A percentile compares a stretch with the other conserved stretches of the same genome.
These are phyloP conservation scores for Carollia perspicillata DNA, from an alignment of 2,113 vertebrate species.

Conservation along the genomic window DNA sequence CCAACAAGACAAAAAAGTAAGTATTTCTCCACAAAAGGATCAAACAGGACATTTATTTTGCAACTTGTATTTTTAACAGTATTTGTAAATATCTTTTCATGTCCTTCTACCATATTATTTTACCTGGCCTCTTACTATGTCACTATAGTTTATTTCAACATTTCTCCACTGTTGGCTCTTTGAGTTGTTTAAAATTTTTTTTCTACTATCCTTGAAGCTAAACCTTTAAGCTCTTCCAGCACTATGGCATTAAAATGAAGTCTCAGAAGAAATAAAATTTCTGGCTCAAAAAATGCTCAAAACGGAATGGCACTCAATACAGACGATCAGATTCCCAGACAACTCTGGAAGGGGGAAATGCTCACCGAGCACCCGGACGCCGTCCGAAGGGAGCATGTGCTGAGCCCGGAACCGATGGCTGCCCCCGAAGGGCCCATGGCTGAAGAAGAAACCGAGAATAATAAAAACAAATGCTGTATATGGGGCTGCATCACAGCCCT, in stretches of 20 bases:
- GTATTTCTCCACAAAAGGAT: not conserved
- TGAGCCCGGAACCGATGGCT: no score
- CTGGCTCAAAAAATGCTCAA: not conserved
- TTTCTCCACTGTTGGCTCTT: not conserved
- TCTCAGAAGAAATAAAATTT: not conserved
- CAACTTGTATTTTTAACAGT: not conserved
- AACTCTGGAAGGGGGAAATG: not conserved
- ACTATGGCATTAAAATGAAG: not conserved
- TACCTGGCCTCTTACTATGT: not conserved
- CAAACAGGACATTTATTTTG: not conserved
- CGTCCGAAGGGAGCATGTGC: not conserved
- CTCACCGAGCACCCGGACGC: rapidly evolving
- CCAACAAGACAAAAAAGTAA: not conserved
- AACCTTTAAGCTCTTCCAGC: not conserved
- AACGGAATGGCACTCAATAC: not conserved
- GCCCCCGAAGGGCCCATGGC: not conserved
- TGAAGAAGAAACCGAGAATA: not conserved
- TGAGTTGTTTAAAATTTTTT: not conserved
- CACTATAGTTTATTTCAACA: not conserved
- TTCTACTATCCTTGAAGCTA: not conserved
- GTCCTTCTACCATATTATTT: not conserved
- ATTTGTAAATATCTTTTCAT: not conserved
- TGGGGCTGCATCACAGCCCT: not conserved
- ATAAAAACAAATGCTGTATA: not conserved
- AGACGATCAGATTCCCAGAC: not conserved